Evolutionary conservation across 2,797 vertebrate species (phyloP).

Genomic region (Hippocampus kuda): DNA sequence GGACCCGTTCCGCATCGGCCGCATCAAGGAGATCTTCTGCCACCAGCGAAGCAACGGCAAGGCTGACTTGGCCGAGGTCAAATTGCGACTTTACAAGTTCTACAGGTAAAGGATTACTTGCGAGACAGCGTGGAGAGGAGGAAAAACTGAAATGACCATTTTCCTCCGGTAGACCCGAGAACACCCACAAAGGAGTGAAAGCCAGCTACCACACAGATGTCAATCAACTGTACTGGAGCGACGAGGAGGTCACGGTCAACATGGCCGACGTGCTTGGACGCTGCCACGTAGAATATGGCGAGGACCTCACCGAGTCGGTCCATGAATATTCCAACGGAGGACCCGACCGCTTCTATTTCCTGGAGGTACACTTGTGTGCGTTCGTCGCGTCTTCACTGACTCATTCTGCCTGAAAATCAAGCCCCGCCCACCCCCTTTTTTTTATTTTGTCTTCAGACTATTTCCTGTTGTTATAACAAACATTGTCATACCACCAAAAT

Average conservation of each 20-base stretch:
- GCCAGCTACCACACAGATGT: slow-evolving; percentile 87
- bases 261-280: slow-evolving; percentile 78
- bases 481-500: no score
- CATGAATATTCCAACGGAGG: slow-evolving; percentile 79
- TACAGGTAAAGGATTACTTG: slow-evolving; percentile 69
- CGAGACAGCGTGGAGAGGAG: background rate
- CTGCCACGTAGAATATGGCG: slow-evolving; percentile 82
- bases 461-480: background rate
- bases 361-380: slow-evolving; percentile 69
- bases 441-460: no score
- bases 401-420: no score
- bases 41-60: slow-evolving; percentile 76
- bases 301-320: slow-evolving; percentile 77
- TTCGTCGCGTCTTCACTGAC: no score
- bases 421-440: no score
- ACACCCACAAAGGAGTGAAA: slow-evolving; percentile 85
- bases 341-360: slow-evolving; percentile 86
- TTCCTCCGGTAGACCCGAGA: slow-evolving; percentile 75
- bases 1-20: slow-evolving; percentile 80
- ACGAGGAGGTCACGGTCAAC: slow-evolving; percentile 78
- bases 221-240: slow-evolving; percentile 94
- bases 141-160: background rate
- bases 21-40: slow-evolving; percentile 88
- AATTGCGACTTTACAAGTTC: slow-evolving; percentile 81
- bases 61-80: slow-evolving; percentile 76